phyloP scores from a whole-genome alignment of 2,888 invertebrate species.

The Empis livida region DNA sequence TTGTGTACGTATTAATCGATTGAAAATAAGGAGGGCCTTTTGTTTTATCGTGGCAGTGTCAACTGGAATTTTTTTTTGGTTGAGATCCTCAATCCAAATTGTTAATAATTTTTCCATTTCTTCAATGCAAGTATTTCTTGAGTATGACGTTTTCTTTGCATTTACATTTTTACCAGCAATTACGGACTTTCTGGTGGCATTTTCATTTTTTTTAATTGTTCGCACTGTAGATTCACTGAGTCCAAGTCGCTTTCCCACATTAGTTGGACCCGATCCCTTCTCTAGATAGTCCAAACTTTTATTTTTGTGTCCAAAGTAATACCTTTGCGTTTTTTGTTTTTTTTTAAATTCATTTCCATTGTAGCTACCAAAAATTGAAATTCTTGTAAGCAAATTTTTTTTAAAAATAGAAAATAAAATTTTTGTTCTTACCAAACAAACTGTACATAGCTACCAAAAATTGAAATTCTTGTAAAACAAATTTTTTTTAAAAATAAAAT shows the following conservation, averaged over 20 bases:
- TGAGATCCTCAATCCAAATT: constrained; percentile 1
- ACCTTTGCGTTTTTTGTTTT: neutral
- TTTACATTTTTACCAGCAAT: neutral
- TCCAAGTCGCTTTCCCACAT: neutral
- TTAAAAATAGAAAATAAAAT: too few relatives aligned
- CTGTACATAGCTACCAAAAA: too few relatives aligned
- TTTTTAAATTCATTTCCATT: neutral
- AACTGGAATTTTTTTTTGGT: constrained; percentile 1
- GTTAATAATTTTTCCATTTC: constrained; percentile 1
- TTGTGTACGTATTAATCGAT: neutral
- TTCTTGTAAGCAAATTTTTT: too few relatives aligned
- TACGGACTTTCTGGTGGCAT: neutral
- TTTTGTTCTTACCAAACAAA: too few relatives aligned
- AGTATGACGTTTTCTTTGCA: neutral
- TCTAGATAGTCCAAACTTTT: neutral
- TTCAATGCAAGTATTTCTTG: constrained; percentile 1
- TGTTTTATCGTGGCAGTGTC: neutral
- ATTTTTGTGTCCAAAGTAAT: neutral
- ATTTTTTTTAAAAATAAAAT: too few relatives aligned
- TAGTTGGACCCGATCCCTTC: neutral
- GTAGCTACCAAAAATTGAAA: neutral
- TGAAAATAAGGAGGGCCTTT: neutral
- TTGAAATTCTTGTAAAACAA: too few relatives aligned
- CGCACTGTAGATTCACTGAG: neutral
- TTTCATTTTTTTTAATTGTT: neutral